Base-by-base conservation (phyloP, 2,888 invertebrate genomes). In the Erpobdella octoculata region DNA sequence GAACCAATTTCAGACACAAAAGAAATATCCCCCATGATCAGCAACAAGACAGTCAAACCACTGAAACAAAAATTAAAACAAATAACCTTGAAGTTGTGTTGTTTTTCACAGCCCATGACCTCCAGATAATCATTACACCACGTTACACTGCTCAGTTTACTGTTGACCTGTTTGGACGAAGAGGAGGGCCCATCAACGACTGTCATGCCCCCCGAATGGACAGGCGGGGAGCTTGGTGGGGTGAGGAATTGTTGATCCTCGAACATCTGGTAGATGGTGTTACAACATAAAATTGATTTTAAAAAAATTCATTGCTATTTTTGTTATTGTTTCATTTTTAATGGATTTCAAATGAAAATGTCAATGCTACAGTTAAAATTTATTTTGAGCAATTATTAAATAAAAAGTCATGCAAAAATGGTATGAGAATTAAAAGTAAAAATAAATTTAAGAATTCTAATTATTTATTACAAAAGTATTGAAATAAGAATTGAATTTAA, bases 1-100 rank as follows among this genome's bases (percentile, higher is more conserved):
- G n/a, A n/a, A n/a, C n/a, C n/a, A n/a, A n/a, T n/a, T n/a, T n/a
- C n/a, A n/a, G n/a, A n/a, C n/a, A n/a, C n/a, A n/a, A n/a, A n/a
- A n/a, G n/a, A n/a, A n/a, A n/a, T n/a, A n/a, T n/a, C 46, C 46
- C 12, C 46, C 46, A 41, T 18, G 12, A 41, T 18, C 46, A 41
- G 12, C 46, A 33, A 12, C 65, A 59, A 15, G 15, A 25, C 18
- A 9, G 21, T 21, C 18, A 15, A 9, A 18, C 59, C 18, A 59
- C 59, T 25, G 21, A 9, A 9, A 18, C 59, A 9, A 59, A 9
- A 9, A 36, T 9, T 9, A 18, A 6, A 46, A 18, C 37, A 2
- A 18, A 41, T 33, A n/a, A 77, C 77, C 75, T 77, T 77, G 72
- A 77, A 77, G 72, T 75, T 75, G 70, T 77, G 77, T 28, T 72